Base-by-base conservation (phyloP, 2,888 invertebrate genomes). In the Copidosoma aretas region DNA sequence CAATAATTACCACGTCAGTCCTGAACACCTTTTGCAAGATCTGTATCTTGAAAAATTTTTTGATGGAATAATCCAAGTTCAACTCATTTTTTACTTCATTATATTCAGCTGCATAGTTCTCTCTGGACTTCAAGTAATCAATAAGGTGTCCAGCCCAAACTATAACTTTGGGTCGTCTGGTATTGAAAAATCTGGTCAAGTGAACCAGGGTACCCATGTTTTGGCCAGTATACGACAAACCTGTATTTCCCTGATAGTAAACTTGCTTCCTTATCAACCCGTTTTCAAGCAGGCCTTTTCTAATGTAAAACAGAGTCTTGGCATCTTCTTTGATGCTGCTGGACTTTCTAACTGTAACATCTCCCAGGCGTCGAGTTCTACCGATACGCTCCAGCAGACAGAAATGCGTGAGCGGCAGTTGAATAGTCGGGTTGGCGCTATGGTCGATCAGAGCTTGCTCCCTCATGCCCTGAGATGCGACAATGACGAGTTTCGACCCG, bases 381-480 rank as follows among this genome's bases (percentile, higher is more conserved):
- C 91, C 94, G 46, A 94, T 89, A 75, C 90, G 84, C 82, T 94
- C 94, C 68, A 93, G 82, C 46, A 93, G 84, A 75, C 91, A 89
- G 78, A 91, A 94, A 69, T 89, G 89, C n/a, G 86, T 80, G 8
- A 85, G 76, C 4, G 84, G 84, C 15, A 91, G 75, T 46, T 87
- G 86, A 1, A 86, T 78, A n/a, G 79, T 79, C 24, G 85, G 84
- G 73, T 84, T 84, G 1, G 86, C 82, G 68, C 87, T 81, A 1
- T 84, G 82, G 14, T 88, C 87, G 58, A 89, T 84, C 49, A 94
- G 78, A 0, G 89, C 86, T 65, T 82, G 80, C 67, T 86, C 86
- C 41, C 94, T 86, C 21, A 87, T 77, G 39, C 83, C 79, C 78
- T 92, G 91, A 60, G 86, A 86, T 17, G 91, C 93, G 3, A 93